Evolutionary conservation across 2,797 vertebrate species (phyloP), one percentile per base, ranked within the genome.

Genomic region (Accipiter badius): DNA sequence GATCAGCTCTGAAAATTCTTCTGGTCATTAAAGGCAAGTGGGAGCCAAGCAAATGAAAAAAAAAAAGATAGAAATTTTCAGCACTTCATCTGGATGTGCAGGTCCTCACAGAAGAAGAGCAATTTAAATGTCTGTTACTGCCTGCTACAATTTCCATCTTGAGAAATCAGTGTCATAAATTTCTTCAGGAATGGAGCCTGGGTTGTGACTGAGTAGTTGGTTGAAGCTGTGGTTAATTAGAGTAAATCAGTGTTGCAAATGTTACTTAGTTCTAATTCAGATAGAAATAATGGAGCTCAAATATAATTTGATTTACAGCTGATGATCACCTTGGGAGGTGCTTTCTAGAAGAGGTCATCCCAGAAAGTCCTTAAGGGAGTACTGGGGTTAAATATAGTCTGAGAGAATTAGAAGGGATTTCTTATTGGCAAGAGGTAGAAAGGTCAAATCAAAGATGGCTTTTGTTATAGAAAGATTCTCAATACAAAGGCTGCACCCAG

Each of bases 221-320:
- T 95, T 95, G 42, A 87, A 93, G 85, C 50, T 70, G 80, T 66
- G 69, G 46, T 82, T 87, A 83, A 93, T 89, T 81, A 85, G 52
- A 81, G 44, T 82, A 94, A 94, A 92, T 91, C 55, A 87, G 63
- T 50, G 26, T 47, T 47, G 26, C 26, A 93, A 95, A 78, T 52
- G 39, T 52, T 66, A 61, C 47, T 93, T 74, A 76, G 17, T n/a
- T 82, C 47, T 77, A 82, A 87, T 73, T 87, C 63, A 85, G 74
- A 66, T 4, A 59, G 83, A 93, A 83, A 70, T 76, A 92, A 82
- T 7, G 33, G 22, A 85, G 37, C 26, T 80, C 18, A 14, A 70
- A 72, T 29, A 19, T 69, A 39, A 58, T 85, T 73, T 87, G 66
- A 82, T 82, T 94, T 87, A 49, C 20, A 79, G 55, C 47, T 89